Conservation (phyloP, 2,113 vertebrate genomes). For the Saguinus midas region DNA sequence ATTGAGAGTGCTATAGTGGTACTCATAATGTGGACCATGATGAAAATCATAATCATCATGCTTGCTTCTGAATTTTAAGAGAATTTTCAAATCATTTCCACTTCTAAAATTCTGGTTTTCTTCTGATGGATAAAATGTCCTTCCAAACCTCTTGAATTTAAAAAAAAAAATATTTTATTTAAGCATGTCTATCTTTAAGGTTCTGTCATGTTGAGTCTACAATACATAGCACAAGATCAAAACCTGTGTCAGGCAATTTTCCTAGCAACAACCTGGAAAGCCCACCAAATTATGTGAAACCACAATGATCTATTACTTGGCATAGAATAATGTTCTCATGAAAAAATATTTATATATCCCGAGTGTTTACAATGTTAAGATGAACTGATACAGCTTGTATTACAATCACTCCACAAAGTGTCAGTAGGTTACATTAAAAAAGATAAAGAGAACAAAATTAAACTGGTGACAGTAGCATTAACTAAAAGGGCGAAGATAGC, state of each 20-base stretch:
- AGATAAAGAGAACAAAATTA: neutral
- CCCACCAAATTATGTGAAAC: conserved; percentile 8
- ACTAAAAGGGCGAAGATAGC: conserved; percentile 6
- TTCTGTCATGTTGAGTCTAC: neutral
- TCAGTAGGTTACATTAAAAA: conserved; percentile 11
- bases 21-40: too few relatives aligned
- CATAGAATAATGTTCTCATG: neutral
- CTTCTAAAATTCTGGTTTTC: neutral
- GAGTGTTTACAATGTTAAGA: neutral
- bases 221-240: neutral
- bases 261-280: neutral
- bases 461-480: neutral
- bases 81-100: neutral
- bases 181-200: neutral
- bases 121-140: neutral
- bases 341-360: neutral
- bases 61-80: neutral
- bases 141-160: neutral
- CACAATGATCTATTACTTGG: neutral
- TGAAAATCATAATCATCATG: neutral
- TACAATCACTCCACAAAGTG: neutral
- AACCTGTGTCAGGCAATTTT: neutral
- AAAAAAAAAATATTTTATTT: neutral
- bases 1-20: too few relatives aligned
- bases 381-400: neutral